phyloP scores from a whole-genome alignment of 1,140 invertebrate species.

The Dufourea novaeangliae region DNA sequence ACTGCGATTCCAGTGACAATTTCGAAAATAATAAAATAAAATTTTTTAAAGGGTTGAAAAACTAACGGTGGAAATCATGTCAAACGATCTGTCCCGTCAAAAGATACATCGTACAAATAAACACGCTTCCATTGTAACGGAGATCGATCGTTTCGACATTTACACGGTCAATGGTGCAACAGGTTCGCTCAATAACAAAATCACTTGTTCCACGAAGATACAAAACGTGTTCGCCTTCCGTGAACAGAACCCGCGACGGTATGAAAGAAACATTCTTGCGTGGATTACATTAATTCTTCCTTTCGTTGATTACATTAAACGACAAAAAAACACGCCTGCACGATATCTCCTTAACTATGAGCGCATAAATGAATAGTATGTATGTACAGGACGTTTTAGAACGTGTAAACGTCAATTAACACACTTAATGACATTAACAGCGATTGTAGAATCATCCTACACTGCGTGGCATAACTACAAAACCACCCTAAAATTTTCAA shows the following conservation, averaged over 20 bases:
- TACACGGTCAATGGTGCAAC: conserved; percentile 4
- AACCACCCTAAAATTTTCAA: too few relatives aligned
- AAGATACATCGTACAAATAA: not conserved
- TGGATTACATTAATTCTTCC: not conserved
- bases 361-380: not conserved
- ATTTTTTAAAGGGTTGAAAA: too few relatives aligned
- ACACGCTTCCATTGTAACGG: not conserved
- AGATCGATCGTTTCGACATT: not conserved
- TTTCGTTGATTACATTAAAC: not conserved
- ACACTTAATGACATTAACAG: too few relatives aligned
- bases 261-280: not conserved
- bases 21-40: too few relatives aligned
- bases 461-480: too few relatives aligned
- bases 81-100: not conserved
- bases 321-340: not conserved
- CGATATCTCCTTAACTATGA: not conserved
- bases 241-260: not conserved
- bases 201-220: not conserved
- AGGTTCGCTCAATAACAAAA: conserved; percentile 18
- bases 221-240: not conserved
- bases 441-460: too few relatives aligned
- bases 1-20: too few relatives aligned
- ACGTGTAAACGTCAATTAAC: too few relatives aligned
- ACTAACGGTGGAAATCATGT: not conserved
- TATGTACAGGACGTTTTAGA: too few relatives aligned